phyloP scores from a whole-genome alignment of 1,140 invertebrate species.

The Nasonia longicornis region DNA sequence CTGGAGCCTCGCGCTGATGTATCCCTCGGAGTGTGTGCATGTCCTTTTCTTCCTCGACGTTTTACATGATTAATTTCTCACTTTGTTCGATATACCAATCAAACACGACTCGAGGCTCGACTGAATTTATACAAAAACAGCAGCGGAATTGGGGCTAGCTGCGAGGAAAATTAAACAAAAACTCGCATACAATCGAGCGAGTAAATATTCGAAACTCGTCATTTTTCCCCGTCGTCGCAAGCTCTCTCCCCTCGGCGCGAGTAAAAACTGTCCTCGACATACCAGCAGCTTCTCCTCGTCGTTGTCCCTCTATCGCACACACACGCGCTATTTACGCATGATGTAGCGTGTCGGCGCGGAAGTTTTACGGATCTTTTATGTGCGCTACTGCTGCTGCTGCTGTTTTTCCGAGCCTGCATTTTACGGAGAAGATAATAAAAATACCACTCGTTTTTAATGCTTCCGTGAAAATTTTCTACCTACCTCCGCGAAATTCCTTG shows the following conservation, averaged over 20 bases:
- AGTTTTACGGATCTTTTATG: slow-evolving; percentile 42
- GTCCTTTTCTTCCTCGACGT: neutral
- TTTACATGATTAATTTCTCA: slow-evolving; percentile 15
- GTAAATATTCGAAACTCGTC: slow-evolving; percentile 22
- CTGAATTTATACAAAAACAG: neutral
- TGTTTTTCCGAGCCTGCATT: slow-evolving; percentile 34
- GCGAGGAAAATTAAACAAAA: neutral
- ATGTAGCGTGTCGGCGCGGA: slow-evolving; percentile 26
- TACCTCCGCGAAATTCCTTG: slow-evolving; percentile 20
- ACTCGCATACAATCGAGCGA: neutral
- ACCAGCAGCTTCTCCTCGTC: neutral
- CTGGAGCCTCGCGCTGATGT: neutral
- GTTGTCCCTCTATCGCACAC: neutral
- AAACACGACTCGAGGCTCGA: no score
- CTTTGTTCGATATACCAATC: neutral
- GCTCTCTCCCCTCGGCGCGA: neutral
- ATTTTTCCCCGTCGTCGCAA: slow-evolving; percentile 7
- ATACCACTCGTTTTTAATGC: slow-evolving; percentile 44
- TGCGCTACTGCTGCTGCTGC: neutral
- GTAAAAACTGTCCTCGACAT: slow-evolving; percentile 35
- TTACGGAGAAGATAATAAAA: slow-evolving; percentile 42
- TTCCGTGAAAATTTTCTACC: slow-evolving; percentile 24
- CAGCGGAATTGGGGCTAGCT: neutral
- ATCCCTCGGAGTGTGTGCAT: neutral
- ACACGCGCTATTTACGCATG: slow-evolving; percentile 29